Conservation (phyloP, 2,113 vertebrate species). For the Struthidea cinerea region DNA sequence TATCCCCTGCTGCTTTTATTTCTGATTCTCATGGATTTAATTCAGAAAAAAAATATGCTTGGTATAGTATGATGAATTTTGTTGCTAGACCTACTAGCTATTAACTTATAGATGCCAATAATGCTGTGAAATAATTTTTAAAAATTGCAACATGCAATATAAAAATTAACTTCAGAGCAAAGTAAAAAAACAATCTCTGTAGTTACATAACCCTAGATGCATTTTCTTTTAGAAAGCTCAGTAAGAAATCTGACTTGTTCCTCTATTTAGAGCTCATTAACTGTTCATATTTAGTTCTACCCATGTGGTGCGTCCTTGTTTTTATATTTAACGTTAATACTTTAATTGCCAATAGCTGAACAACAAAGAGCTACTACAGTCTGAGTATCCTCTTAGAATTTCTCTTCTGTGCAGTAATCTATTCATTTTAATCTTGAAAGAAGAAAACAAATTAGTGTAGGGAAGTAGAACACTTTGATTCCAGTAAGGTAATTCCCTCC, state of each 20-base stretch:
- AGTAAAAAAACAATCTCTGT: background rate
- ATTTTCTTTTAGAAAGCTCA: background rate
- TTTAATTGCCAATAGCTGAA: background rate
- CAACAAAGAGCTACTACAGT: background rate
- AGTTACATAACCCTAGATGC: background rate
- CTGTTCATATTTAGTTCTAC: background rate
- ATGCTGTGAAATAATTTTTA: background rate
- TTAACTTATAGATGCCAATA: background rate
- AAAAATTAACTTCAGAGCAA: background rate
- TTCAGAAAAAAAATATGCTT: background rate
- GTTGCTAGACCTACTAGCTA: background rate
- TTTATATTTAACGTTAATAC: background rate
- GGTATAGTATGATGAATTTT: background rate
- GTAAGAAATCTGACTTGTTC: background rate
- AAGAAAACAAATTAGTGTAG: background rate
- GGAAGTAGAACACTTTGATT: background rate
- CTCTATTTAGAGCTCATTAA: background rate
- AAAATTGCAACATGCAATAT: background rate
- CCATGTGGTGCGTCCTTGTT: background rate
- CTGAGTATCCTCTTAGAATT: background rate
- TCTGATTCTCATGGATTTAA: background rate
- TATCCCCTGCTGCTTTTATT: background rate
- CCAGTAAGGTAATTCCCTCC: background rate
- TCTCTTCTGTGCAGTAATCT: background rate
- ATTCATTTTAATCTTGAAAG: background rate